phyloP scores from a whole-genome alignment of 37 sponge, comb jelly and placozoan species.

The Theonella swinhoei region DNA sequence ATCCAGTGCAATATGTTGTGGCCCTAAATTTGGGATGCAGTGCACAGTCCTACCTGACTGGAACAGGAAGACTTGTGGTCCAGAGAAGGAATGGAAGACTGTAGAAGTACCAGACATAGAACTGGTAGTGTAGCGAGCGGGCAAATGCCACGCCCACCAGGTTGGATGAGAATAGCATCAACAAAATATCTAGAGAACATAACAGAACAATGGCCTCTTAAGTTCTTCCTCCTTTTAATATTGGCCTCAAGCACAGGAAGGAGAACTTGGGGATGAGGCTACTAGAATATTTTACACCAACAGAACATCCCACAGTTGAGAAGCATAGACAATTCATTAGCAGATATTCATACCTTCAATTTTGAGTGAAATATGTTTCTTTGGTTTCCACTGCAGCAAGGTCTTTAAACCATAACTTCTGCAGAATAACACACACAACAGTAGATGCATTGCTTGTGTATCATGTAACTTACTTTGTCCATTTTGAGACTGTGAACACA shows the following conservation, averaged over 20 bases:
- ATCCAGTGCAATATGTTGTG: background rate
- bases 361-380: background rate
- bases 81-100: constrained; percentile 88
- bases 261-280: too few species aligned
- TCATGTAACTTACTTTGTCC: constrained; percentile 49
- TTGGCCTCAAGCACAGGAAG: too few species aligned
- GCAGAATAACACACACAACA: background rate
- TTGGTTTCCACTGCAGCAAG: background rate
- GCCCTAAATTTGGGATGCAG: background rate
- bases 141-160: constrained; percentile 90
- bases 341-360: background rate
- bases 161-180: constrained; percentile 85
- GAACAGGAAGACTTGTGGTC: constrained; percentile 31
- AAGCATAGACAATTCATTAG: too few species aligned
- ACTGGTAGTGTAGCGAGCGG: constrained; percentile 97
- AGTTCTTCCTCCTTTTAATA: too few species aligned
- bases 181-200: constrained; percentile 47
- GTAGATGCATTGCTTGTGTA: background rate
- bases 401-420: background rate
- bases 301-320: too few species aligned
- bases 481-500: constrained; percentile 26
- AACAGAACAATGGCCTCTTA: background rate
- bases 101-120: constrained; percentile 98
- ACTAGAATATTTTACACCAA: too few species aligned
- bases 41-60: background rate